Evolutionary conservation across 2,797 vertebrate species (phyloP).

Genomic region (Girardinus metallicus): DNA sequence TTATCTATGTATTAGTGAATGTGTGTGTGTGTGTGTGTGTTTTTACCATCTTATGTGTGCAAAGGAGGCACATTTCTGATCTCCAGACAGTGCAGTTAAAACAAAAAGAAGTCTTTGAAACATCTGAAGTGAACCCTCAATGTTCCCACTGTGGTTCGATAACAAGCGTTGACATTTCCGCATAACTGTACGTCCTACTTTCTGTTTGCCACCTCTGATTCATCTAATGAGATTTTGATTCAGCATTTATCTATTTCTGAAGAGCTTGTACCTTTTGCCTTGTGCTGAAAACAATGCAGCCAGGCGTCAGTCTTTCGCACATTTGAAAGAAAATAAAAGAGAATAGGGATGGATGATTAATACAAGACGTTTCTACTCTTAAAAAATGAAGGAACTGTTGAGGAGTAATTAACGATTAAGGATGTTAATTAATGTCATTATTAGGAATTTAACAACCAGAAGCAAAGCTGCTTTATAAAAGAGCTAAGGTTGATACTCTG

Average conservation of each 20-base stretch:
- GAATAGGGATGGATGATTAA: neutral
- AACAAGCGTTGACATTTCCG: constrained; percentile 53
- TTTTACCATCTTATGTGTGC: constrained; percentile 36
- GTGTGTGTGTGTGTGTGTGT: constrained; percentile 13
- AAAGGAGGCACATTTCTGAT: constrained; percentile 17
- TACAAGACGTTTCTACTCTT: neutral
- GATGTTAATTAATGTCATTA: neutral
- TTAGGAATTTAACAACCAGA: neutral
- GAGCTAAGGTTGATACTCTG: neutral
- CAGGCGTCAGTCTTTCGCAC: neutral
- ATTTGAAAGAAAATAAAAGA: neutral
- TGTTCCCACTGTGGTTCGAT: constrained; percentile 22
- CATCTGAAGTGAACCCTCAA: constrained; percentile 25
- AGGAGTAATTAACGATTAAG: neutral
- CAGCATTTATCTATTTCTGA: constrained; percentile 35
- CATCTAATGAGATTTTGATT: constrained; percentile 25
- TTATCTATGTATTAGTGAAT: constrained; percentile 29
- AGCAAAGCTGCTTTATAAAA: neutral
- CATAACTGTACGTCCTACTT: constrained; percentile 14
- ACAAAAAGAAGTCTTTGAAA: constrained; percentile 24
- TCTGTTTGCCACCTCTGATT: constrained; percentile 22
- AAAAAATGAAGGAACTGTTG: neutral
- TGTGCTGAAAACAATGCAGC: constrained; percentile 30
- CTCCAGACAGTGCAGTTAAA: constrained; percentile 24
- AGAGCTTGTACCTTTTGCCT: constrained; percentile 36